These are phyloP conservation scores for Embidobia sp. DNA, from an alignment of 2,888 invertebrate species.

Conservation along the genomic window DNA sequence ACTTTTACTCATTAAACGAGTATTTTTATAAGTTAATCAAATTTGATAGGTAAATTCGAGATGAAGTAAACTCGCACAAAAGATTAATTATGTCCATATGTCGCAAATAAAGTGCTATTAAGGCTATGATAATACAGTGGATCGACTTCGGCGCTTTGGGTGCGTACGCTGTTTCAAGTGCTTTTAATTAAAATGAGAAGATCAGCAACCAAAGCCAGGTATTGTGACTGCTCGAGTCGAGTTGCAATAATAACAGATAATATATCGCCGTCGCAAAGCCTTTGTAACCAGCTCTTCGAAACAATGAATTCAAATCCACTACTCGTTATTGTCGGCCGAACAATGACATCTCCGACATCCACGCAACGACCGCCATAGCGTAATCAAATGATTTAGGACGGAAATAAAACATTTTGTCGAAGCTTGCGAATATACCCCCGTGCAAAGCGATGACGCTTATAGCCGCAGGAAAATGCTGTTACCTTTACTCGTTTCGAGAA, in stretches of 20 bases:
- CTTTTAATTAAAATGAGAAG: slow-evolving; percentile 81
- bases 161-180: slow-evolving; percentile 64
- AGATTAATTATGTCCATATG: slow-evolving; percentile 42
- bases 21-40: background rate
- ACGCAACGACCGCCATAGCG: slow-evolving; percentile 41
- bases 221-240: slow-evolving; percentile 74
- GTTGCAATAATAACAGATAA: slow-evolving; percentile 80
- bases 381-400: slow-evolving; percentile 45
- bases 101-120: slow-evolving; percentile 52
- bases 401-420: slow-evolving; percentile 47
- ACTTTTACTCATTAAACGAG: background rate
- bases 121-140: slow-evolving; percentile 50
- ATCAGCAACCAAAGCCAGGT: slow-evolving; percentile 76
- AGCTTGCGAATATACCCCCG: slow-evolving; percentile 12
- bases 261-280: slow-evolving; percentile 73
- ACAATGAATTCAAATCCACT: slow-evolving; percentile 77
- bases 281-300: slow-evolving; percentile 69
- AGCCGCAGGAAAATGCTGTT: background rate
- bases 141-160: slow-evolving; percentile 63
- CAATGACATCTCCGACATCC: slow-evolving; percentile 70
- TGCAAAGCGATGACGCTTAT: slow-evolving; percentile 8
- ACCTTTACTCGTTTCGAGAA: too few species aligned
- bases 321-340: slow-evolving; percentile 71
- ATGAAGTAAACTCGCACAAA: slow-evolving; percentile 18
- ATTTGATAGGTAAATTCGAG: slow-evolving; percentile 17